Conservation (phyloP, 2,888 invertebrate species). For the Oxycera nigricornis region DNA sequence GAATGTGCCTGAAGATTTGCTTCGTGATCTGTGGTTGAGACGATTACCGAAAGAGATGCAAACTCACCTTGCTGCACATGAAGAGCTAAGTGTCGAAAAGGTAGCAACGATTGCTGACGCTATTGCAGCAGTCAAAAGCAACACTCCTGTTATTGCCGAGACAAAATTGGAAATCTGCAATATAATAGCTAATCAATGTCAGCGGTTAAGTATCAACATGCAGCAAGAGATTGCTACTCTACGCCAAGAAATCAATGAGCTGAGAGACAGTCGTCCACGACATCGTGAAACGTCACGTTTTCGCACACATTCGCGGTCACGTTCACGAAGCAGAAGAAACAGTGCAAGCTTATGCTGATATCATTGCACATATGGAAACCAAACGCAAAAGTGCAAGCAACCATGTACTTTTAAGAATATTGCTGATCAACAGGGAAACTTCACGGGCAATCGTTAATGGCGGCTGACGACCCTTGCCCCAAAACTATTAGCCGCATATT, state of each 20-base stretch:
- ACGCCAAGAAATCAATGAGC: too few species aligned
- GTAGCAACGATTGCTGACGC: background rate
- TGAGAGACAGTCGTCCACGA: too few species aligned
- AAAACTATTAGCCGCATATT: background rate
- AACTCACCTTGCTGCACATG: background rate
- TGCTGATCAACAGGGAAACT: background rate
- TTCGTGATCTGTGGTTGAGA: background rate
- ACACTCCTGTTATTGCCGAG: too few species aligned
- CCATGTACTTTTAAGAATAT: background rate
- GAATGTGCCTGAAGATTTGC: background rate
- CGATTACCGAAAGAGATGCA: background rate
- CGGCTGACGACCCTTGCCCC: background rate
- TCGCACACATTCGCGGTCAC: background rate
- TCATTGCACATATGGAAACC: background rate
- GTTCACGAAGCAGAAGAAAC: background rate
- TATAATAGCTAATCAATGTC: too few species aligned
- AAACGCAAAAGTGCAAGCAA: background rate
- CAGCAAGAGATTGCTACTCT: too few species aligned
- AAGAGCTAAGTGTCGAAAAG: background rate
- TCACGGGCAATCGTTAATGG: background rate
- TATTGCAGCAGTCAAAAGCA: background rate
- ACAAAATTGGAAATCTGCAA: too few species aligned
- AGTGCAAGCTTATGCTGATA: background rate
- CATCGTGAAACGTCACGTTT: background rate
- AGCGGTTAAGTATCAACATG: too few species aligned